Evolutionary conservation across 2,888 invertebrate genomes (phyloP).

Genomic region (Lymantria dispar): DNA sequence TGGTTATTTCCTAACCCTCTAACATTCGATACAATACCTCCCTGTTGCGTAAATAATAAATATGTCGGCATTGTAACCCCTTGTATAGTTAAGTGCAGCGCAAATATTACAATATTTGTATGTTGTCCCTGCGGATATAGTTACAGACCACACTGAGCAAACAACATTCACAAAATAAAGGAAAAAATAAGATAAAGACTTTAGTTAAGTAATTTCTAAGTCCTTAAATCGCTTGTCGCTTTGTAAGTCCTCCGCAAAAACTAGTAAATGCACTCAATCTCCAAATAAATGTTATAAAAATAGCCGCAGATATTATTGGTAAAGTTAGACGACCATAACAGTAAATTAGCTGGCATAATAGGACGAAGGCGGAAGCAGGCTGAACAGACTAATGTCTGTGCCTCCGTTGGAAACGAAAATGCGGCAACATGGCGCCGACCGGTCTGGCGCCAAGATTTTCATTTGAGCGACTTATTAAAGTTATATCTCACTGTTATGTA

Average conservation of each 20-base stretch:
- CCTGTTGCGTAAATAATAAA: not conserved
- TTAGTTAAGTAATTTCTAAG: not conserved
- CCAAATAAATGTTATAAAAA: constrained; percentile 30
- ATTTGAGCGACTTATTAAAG: constrained; percentile 37
- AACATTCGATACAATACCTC: not conserved
- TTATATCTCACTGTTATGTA: constrained; percentile 13
- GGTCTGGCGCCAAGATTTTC: constrained; percentile 65
- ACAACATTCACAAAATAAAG: not conserved
- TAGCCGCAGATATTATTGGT: constrained; percentile 40
- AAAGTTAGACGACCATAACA: constrained; percentile 56
- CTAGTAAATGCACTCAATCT: constrained; percentile 9
- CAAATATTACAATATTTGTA: not conserved
- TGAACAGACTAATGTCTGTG: constrained; percentile 51
- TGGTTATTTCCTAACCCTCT: not conserved
- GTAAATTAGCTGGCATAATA: constrained; percentile 69
- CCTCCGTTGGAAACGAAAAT: constrained; percentile 50
- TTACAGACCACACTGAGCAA: not conserved
- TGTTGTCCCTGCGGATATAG: not conserved
- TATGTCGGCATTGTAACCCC: not conserved
- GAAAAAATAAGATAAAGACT: not conserved
- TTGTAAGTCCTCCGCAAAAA: not conserved
- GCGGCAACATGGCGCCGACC: constrained; percentile 65
- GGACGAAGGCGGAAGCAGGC: constrained; percentile 61
- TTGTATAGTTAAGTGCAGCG: not conserved
- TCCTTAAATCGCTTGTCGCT: not conserved